A percentile compares a stretch with the other conserved stretches of the same genome.
These are phyloP conservation scores for Siniperca obscura DNA, from an alignment of 2,797 vertebrate species.

Conservation along the genomic window DNA sequence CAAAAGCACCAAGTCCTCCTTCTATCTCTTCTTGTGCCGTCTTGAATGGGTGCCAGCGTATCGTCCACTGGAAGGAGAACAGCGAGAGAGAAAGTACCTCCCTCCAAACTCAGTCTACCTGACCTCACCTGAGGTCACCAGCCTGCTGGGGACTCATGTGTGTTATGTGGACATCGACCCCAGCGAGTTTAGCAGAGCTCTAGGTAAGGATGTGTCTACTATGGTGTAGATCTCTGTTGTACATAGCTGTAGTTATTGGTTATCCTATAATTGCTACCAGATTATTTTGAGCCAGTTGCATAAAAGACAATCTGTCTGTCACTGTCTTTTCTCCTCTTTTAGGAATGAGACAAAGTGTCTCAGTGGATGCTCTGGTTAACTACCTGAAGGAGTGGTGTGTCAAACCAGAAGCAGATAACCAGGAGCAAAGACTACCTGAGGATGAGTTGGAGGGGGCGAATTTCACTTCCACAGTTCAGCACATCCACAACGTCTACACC, in stretches of 20 bases:
- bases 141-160: conserved; percentile 82
- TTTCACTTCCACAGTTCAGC: conserved; percentile 80
- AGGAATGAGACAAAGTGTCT: conserved; percentile 83
- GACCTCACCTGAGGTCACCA: conserved; percentile 69
- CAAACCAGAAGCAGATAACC: conserved; percentile 47
- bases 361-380: conserved; percentile 76
- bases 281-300: not conserved
- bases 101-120: conserved; percentile 80
- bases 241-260: not conserved
- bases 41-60: conserved; percentile 83
- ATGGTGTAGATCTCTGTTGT: not conserved
- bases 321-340: conserved; percentile 5
- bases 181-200: conserved; percentile 80
- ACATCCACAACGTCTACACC: conserved; percentile 82
- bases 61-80: conserved; percentile 46
- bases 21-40: conserved; percentile 74
- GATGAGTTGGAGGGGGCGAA: conserved; percentile 64
- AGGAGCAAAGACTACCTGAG: conserved; percentile 38
- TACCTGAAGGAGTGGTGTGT: conserved; percentile 85
- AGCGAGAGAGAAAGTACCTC: conserved; percentile 62
- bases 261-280: not conserved
- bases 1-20: conserved; percentile 81
- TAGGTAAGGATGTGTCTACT: conserved; percentile 73
- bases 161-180: conserved; percentile 75
- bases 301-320: not conserved